Evolutionary conservation across 2,888 invertebrate genomes (phyloP), one percentile per base, ranked within the genome.

Genomic region (Biston stratarius): DNA sequence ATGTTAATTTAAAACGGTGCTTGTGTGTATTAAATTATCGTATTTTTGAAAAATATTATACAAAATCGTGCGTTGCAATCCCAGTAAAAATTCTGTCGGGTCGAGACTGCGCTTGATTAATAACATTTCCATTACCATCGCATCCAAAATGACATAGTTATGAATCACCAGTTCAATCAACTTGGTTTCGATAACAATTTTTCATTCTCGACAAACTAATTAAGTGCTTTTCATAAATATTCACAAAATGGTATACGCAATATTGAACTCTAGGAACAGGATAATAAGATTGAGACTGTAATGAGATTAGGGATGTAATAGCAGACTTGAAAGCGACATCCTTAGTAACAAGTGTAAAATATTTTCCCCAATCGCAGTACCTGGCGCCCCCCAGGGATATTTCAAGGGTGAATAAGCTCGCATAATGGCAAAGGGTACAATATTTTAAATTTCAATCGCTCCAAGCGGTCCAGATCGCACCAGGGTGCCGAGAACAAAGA

Each of bases 401-500:
- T 94, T 94, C 94, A 94, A 92, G 94, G 94, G 94, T 94, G 94
- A 93, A 93, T 93, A 93, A 94, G 93, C 94, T 90, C 88, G 92
- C 89, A 94, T 94, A 94, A 94, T 94, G 91, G 94, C 92, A 93
- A 94, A 92, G 93, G 93, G 94, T 94, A 94, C 92, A 93, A 94
- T 94, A 94, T 94, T 94, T 94, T 93, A 94, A 94, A 94, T 94
- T 94, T 93, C 93, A 93, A 94, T 93, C 93, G 92, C 93, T 91
- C 92, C 90, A 85, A 93, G 94, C 94, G 93, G 94, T 93, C 94
- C 87, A 74, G 79, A 80, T 73, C 84, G 82, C 85, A 81, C 84
- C 82, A 79, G 90, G 86, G 91, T 84, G 87, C 84, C 80, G 71
- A 84, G 89, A 90, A 92, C 92, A 92, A 92, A 92, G 91, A 91